Evolutionary conservation across 2,113 vertebrate genomes (phyloP), one percentile per base, ranked within the genome.

Genomic region (Plecturocebus donacophilus): DNA sequence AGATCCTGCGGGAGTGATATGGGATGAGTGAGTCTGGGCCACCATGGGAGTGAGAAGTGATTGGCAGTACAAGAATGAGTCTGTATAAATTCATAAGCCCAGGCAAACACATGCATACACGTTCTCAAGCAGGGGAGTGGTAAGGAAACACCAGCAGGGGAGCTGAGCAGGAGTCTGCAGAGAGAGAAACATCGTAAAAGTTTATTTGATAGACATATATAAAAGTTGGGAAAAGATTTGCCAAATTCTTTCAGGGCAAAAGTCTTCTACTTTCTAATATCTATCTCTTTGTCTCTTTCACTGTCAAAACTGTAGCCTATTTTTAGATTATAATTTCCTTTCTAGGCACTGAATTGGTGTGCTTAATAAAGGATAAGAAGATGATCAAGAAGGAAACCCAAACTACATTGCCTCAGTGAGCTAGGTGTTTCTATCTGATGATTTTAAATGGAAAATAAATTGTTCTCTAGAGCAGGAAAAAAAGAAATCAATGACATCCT

Each of bases 381-480:
- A 13, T n/a, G 52, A 54, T 70, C 32, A 77, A 42, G 82, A 58
- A 77, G 70, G 58, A 86, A 75, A 54, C 30, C n/a, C 35, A 58
- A 0, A 20, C 56, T 35, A 13, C 56, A 79, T 58, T 45, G 42
- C 84, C 90, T 92, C 38, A 32, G 7, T 70, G 64, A 47, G 6
- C 56, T 92, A 45, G 75, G 35, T 45, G 7, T 80, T 96, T 95
- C 93, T 45, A 35, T 87, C 73, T 19, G 32, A 80, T 83, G 73
- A 68, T 87, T 85, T 86, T 75, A 86, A 96, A 71, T 75, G 66
- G 75, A 93, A 96, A 96, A 71, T 92, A 64, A 92, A 94, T 87
- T 85, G 56, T 75, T 96, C 80, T 90, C n/a, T 76, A 38, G 80
- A 45, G 54, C n/a, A 90, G 54, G 56, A 40, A 71, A 61, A 81